These are phyloP conservation scores for Axea sp. DNA, from an alignment of 2,888 invertebrate genomes.

Conservation along the genomic window DNA sequence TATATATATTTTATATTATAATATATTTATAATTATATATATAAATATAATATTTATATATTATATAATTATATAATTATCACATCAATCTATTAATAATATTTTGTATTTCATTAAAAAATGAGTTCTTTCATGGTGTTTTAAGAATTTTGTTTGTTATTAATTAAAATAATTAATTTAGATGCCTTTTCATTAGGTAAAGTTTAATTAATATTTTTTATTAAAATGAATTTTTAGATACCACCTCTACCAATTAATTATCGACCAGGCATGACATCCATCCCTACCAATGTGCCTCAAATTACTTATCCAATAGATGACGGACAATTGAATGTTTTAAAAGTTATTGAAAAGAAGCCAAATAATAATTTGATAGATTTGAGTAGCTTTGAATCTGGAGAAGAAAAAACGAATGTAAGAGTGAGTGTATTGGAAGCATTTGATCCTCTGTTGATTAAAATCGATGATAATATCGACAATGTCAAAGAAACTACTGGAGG, in stretches of 20 bases:
- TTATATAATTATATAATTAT: too few species aligned
- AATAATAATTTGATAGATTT: constrained; percentile 83
- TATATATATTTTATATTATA: too few species aligned
- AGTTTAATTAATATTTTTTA: too few species aligned
- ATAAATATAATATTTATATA: too few species aligned
- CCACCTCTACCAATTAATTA: constrained; percentile 77
- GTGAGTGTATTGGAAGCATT: constrained; percentile 91
- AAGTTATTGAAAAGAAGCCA: constrained; percentile 79
- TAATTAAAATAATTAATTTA: too few species aligned
- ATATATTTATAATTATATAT: too few species aligned
- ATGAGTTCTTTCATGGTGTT: too few species aligned
- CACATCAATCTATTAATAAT: too few species aligned
- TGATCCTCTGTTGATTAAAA: constrained; percentile 87
- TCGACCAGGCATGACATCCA: constrained; percentile 66
- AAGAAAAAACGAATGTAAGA: constrained; percentile 81
- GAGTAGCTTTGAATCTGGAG: constrained; percentile 78
- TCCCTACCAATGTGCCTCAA: constrained; percentile 58
- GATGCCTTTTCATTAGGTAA: too few species aligned
- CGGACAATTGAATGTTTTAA: constrained; percentile 77
- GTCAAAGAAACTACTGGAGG: constrained; percentile 62
- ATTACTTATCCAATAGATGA: constrained; percentile 69
- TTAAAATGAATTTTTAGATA: constrained; percentile 74
- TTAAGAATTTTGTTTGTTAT: too few species aligned
- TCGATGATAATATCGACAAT: constrained; percentile 80
- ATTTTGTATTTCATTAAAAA: too few species aligned